These are phyloP conservation scores for Apotomis betuletana DNA, from an alignment of 2,888 invertebrate species.

Conservation along the genomic window DNA sequence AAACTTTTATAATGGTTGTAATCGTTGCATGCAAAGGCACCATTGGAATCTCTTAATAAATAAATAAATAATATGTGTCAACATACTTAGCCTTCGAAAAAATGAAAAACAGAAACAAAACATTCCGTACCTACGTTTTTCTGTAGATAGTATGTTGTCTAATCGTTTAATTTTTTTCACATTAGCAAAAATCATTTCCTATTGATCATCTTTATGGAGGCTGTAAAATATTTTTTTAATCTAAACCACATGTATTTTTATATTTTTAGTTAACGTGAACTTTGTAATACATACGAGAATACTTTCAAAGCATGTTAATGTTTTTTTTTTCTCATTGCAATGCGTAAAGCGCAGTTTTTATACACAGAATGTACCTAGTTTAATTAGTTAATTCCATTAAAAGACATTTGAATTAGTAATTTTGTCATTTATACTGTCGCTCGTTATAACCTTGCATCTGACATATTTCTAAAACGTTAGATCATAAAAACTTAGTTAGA, in stretches of 20 bases:
- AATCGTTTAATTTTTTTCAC: no score
- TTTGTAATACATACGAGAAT: no score
- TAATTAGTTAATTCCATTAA: conserved; percentile 8
- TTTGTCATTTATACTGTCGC: neutral
- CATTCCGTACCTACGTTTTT: no score
- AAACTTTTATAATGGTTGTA: conserved; percentile 4
- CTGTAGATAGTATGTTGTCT: no score
- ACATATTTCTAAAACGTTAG: conserved; percentile 23
- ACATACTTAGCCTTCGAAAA: neutral
- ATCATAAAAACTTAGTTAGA: conserved; percentile 26
- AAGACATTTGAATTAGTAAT: conserved; percentile 1
- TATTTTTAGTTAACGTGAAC: no score
- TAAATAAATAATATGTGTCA: conserved; percentile 4
- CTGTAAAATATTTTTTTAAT: no score
- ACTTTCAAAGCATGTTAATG: no score
- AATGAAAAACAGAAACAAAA: no score
- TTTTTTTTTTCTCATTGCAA: no score
- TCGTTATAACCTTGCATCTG: conserved; percentile 20
- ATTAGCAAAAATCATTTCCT: no score
- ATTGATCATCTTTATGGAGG: no score
- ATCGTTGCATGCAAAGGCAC: conserved; percentile 19
- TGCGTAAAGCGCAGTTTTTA: neutral
- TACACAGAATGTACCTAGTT: neutral
- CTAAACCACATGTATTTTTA: no score
- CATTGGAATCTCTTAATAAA: conserved; percentile 27